Evolutionary conservation across 2,113 vertebrate genomes (phyloP).

Genomic region (Cynopterus brachyotis): DNA sequence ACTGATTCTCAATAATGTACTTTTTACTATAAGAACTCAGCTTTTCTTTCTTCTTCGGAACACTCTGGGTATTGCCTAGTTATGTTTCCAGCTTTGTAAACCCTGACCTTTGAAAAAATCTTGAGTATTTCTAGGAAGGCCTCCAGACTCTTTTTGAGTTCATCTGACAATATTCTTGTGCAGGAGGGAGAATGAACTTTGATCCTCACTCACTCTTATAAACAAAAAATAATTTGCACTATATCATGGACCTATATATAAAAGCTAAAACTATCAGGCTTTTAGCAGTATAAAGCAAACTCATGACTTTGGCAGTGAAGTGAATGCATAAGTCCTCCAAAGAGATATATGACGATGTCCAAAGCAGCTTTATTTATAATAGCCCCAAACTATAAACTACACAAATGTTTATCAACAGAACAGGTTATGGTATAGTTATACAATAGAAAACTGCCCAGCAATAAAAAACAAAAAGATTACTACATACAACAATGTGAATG

Average conservation of each 20-base stretch:
- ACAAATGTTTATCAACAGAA: not conserved
- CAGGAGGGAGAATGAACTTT: not conserved
- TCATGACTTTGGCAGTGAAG: not conserved
- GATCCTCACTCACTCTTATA: not conserved
- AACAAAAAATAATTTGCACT: not conserved
- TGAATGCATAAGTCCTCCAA: not conserved
- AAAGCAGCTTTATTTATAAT: constrained; percentile 13
- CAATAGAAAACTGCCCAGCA: not conserved
- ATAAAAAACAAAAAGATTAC: not conserved
- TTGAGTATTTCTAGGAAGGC: not conserved
- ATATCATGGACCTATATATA: not conserved
- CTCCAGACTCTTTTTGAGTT: not conserved
- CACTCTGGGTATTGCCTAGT: not conserved
- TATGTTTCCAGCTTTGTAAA: not conserved
- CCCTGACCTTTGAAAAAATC: not conserved
- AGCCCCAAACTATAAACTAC: not conserved
- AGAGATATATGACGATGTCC: not conserved
- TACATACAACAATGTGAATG: not conserved
- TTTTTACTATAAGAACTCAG: not conserved
- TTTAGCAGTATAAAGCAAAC: not conserved
- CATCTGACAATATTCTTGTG: not conserved
- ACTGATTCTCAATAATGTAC: not conserved
- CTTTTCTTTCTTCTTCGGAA: not conserved
- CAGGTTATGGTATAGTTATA: not conserved
- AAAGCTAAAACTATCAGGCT: constrained; percentile 22